A percentile compares a stretch with the other conserved stretches of the same genome.
Evolutionary conservation across 2,888 invertebrate genomes (phyloP).

Genomic region (Mamestra brassicae): DNA sequence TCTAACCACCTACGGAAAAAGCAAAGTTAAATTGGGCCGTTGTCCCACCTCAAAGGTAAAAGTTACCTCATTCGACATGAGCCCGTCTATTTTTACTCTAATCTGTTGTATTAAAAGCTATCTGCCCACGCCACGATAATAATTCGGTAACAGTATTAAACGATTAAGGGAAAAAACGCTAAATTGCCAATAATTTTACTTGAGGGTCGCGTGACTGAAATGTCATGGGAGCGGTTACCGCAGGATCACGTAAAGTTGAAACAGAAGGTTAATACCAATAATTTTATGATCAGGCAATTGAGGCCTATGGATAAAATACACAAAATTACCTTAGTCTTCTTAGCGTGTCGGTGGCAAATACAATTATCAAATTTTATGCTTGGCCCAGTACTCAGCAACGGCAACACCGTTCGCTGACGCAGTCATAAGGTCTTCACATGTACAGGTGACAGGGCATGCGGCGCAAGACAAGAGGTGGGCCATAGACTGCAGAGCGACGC

Average conservation of each 20-base stretch:
- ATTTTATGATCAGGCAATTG: no score
- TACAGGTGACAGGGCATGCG: no score
- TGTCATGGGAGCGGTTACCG: conserved; percentile 51
- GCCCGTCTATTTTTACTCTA: conserved; percentile 30
- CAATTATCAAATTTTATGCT: no score
- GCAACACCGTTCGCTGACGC: no score
- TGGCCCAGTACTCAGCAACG: no score
- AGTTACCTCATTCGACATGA: conserved; percentile 8
- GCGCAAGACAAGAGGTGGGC: no score
- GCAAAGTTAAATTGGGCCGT: not conserved
- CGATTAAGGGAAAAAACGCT: conserved; percentile 42
- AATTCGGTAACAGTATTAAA: conserved; percentile 51
- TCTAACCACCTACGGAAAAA: not conserved
- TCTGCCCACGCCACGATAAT: conserved; percentile 37
- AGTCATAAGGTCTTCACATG: no score
- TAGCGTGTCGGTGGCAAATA: no score
- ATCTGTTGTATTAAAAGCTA: conserved; percentile 31
- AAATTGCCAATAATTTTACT: conserved; percentile 52
- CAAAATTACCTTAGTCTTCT: no score
- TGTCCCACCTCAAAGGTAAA: conserved; percentile 13
- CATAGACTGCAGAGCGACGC: no score
- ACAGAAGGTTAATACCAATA: conserved; percentile 28
- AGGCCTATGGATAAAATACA: no score
- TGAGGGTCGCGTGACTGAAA: conserved; percentile 53
- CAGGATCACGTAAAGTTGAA: conserved; percentile 9